Conservation (phyloP, 2,797 vertebrate genomes). For the Hirundo rustica region DNA sequence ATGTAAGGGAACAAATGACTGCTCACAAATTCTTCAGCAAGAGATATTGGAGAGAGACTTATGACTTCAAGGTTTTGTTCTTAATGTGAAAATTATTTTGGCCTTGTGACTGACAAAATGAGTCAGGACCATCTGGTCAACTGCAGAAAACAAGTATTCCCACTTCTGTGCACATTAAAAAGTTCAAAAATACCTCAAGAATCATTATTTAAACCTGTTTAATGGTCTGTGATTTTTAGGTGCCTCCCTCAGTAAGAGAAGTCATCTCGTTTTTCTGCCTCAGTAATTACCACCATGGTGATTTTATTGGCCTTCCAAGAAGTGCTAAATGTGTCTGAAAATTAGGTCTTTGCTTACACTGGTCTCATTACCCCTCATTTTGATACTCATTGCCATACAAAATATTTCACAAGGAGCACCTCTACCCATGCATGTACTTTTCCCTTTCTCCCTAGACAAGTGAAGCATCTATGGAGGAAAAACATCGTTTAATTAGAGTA, state of each 20-base stretch:
- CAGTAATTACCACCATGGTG: background rate
- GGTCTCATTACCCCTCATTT: background rate
- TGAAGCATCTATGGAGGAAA: background rate
- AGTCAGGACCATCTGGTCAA: slow-evolving; percentile 44
- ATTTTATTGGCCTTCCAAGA: background rate
- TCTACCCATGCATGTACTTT: background rate
- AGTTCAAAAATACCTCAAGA: slow-evolving; percentile 12
- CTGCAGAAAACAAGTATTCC: slow-evolving; percentile 3
- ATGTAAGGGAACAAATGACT: background rate
- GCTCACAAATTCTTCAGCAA: background rate
- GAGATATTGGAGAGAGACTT: background rate
- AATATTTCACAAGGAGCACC: background rate
- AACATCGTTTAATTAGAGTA: background rate
- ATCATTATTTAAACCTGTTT: background rate
- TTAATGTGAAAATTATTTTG: slow-evolving; percentile 26
- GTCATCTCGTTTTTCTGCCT: background rate
- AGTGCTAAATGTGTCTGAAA: background rate
- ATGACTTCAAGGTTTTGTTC: background rate
- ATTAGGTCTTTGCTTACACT: background rate
- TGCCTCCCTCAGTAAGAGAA: background rate
- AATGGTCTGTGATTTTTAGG: background rate
- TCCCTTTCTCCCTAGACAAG: background rate
- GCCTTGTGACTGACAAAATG: slow-evolving; percentile 10
- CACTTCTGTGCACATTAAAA: background rate
- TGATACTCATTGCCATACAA: background rate